Evolutionary conservation across 2,113 vertebrate species (phyloP).

Genomic region (Salminus brasiliensis): DNA sequence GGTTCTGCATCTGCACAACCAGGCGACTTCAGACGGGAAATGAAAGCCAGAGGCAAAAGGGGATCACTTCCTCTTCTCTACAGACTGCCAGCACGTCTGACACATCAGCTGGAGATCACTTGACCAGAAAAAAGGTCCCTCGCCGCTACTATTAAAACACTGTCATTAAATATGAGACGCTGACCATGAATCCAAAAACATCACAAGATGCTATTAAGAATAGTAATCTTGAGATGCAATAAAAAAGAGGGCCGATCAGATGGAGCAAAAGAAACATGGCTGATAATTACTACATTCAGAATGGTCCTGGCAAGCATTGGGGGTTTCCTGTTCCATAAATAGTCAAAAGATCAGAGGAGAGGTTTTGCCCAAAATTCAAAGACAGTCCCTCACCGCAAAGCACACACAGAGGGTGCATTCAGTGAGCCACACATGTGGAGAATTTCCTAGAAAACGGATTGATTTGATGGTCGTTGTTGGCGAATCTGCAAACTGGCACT

Average conservation of each 20-base stretch:
- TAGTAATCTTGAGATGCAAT: neutral
- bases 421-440: neutral
- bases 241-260: neutral
- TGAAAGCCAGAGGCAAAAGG: conserved; percentile 16
- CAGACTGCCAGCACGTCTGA: neutral
- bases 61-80: conserved; percentile 29
- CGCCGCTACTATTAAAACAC: neutral
- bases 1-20: neutral
- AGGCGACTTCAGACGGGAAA: conserved; percentile 6
- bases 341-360: neutral
- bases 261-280: neutral
- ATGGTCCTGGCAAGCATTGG: neutral
- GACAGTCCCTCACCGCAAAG: neutral
- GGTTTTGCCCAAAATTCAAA: conserved; percentile 14
- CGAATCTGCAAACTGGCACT: neutral
- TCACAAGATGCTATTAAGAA: neutral
- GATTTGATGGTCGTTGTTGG: neutral
- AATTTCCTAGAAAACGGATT: neutral
- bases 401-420: neutral
- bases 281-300: conserved; percentile 6
- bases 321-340: conserved; percentile 28
- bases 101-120: conserved; percentile 25
- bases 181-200: neutral
- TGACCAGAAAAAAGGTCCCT: neutral
- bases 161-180: neutral